Evolutionary conservation across 2,113 vertebrate genomes (phyloP).

Genomic region (Ailurus styani): DNA sequence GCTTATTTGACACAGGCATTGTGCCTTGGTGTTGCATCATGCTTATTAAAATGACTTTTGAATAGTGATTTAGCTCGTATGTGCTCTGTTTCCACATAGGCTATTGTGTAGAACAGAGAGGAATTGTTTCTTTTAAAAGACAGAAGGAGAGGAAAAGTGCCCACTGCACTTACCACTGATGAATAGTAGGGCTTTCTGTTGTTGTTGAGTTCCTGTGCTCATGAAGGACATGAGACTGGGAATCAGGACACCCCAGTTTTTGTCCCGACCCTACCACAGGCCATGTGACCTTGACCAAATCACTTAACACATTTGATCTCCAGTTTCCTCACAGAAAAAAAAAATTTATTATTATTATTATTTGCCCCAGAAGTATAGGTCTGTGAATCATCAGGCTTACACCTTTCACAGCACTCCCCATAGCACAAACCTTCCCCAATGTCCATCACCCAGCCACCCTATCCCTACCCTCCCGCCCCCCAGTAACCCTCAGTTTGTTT

Average conservation of each 20-base stretch:
- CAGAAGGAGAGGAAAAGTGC: background rate
- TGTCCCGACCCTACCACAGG: background rate
- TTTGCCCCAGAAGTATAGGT: too few species aligned
- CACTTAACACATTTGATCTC: background rate
- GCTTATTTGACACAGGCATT: background rate
- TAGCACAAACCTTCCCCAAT: too few species aligned
- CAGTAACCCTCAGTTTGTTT: too few species aligned
- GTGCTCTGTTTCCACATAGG: background rate
- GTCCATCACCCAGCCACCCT: too few species aligned
- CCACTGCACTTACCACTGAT: background rate
- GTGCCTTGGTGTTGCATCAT: conserved; percentile 19
- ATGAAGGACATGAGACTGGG: background rate
- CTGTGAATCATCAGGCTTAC: too few species aligned
- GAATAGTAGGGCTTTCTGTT: background rate
- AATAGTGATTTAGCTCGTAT: background rate
- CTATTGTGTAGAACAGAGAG: conserved; percentile 48
- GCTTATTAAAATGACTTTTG: conserved; percentile 38
- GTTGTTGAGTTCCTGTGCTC: background rate
- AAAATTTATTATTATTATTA: too few species aligned
- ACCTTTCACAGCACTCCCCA: too few species aligned
- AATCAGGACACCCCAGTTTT: background rate
- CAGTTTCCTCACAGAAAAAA: background rate
- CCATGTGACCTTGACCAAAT: background rate
- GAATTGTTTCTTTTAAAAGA: conserved; percentile 10
- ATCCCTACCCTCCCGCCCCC: too few species aligned